Percentiles rank a stretch among this genome's conserved stretches.
Conservation (phyloP, 1,140 invertebrate genomes). For the Zophobas morio region DNA sequence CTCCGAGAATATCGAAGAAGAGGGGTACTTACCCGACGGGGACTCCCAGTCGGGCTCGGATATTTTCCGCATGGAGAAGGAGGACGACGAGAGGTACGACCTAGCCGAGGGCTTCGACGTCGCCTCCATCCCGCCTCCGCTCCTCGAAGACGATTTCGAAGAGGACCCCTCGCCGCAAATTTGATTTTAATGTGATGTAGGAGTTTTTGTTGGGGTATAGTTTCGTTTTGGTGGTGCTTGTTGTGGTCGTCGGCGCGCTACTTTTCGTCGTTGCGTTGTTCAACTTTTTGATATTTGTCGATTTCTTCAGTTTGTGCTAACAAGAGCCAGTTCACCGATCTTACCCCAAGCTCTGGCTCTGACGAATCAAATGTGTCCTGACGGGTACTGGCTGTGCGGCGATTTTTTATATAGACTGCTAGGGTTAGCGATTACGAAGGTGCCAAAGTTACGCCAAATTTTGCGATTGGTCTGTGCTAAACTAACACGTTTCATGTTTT, state of each 20-base stretch:
- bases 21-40: conserved; percentile 77
- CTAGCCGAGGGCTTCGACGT: conserved; percentile 76
- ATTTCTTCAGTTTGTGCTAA: conserved; percentile 27
- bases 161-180: conserved; percentile 69
- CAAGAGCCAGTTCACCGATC: conserved; percentile 12
- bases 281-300: conserved; percentile 54
- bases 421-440: conserved; percentile 27
- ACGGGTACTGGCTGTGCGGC: conserved; percentile 32
- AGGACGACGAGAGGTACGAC: conserved; percentile 69
- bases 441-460: conserved; percentile 51
- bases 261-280: conserved; percentile 50
- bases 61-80: conserved; percentile 73
- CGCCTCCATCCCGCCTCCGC: conserved; percentile 76
- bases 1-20: conserved; percentile 64
- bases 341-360: conserved; percentile 14
- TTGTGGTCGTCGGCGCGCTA: conserved; percentile 41
- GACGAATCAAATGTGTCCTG: conserved; percentile 16
- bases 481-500: conserved; percentile 36
- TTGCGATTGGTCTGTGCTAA: conserved; percentile 55
- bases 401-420: not conserved
- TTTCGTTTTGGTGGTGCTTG: conserved; percentile 50
- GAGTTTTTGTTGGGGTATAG: conserved; percentile 46
- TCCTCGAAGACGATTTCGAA: conserved; percentile 77
- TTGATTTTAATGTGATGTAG: conserved; percentile 65
- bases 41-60: conserved; percentile 73